Base-by-base conservation (phyloP, 2,888 invertebrate species). In the Ceramica pisi region DNA sequence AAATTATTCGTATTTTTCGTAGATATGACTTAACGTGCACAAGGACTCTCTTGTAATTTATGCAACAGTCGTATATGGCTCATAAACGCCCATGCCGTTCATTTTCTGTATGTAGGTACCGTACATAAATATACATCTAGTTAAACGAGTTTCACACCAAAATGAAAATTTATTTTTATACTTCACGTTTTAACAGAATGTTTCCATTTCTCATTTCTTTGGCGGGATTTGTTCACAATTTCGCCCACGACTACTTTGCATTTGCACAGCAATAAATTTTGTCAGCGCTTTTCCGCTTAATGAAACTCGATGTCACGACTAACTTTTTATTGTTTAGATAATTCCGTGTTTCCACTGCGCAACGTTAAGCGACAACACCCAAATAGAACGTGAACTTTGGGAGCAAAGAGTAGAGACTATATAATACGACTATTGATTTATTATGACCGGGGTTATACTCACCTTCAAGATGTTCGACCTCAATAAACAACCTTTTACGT, bases 221-320 rank as follows among this genome's bases (percentile, higher is more conserved):
- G 82, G 87, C 81, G 86, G 87, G 89, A 90, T 92, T 92, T 91
- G 90, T 92, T 91, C 88, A 90, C 89, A 92, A 90, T 91, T 91
- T 89, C 86, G 88, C 86, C 89, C 87, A 90, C 88, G 90, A 91
- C 87, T 85, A 88, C 87, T 90, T 90, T 91, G 88, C 90, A 90
- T 90, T 90, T 87, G 89, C 85, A 83, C 86, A 84, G 89, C 86
- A 77, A 90, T 92, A 91, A 92, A 92, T 92, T 90, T 89, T 85
- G 87, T 83, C 83, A 85, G 82, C 86, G 92, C 88, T 90, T 90
- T 88, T 88, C 87, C 84, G 88, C 89, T 89, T 92, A 93, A 94
- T 93, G 91, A 91, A 93, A 93, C 90, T 89, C 88, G 88, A 89
- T 90, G 90, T 92, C 90, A 91, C 90, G 89, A 90, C 87, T 89